Base-by-base conservation (phyloP, 2,113 vertebrate species). In the Nannospalax galili region DNA sequence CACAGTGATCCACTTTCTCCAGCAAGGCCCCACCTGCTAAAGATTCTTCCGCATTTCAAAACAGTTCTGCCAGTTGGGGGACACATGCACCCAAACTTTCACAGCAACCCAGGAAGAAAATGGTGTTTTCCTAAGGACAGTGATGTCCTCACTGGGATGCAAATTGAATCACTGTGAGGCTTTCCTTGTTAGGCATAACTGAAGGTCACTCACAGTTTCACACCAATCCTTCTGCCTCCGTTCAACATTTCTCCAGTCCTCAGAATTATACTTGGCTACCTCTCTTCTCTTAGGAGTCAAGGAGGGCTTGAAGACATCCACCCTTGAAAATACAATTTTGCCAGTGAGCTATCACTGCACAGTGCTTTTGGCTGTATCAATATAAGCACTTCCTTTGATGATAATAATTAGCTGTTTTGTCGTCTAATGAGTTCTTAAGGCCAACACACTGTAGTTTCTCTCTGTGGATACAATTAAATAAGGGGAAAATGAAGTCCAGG, bases 341-440 rank as follows among this genome's bases (percentile, higher is more conserved):
- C 62, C 77, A 64, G 95, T 20, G 45, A 95, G 32, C 35, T 94
- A 28, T 80, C 92, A 78, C 19, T 89, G 17, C 77, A 22, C 52
- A 56, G 45, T n/a, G 4, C 60, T 67, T 40, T 65, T 73, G 5
- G 56, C 30, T 17, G 22, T 3, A 15, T 10, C 73, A 67, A 26
- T 8, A 15, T 89, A 90, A 96, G 90, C 62, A 73, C 15, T 85
- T n/a, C 62, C 37, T 74, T 84, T 82, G 65, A 86, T 67, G 2
- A 96, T 69, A 95, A 94, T 91, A 58, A 97, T 96, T 91, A 93
- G 81, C 89, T 65, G 75, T 62, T 97, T 95, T 95, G 84, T 88
- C 73, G 96, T 96, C 79, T 70, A 90, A 65, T 92, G 67, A 75
- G 92, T 90, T 94, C 87, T 95, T 92, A 96, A 96, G 93, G 93